phyloP scores from a whole-genome alignment of 2,797 vertebrate species.

The Adelosebastes latens region DNA sequence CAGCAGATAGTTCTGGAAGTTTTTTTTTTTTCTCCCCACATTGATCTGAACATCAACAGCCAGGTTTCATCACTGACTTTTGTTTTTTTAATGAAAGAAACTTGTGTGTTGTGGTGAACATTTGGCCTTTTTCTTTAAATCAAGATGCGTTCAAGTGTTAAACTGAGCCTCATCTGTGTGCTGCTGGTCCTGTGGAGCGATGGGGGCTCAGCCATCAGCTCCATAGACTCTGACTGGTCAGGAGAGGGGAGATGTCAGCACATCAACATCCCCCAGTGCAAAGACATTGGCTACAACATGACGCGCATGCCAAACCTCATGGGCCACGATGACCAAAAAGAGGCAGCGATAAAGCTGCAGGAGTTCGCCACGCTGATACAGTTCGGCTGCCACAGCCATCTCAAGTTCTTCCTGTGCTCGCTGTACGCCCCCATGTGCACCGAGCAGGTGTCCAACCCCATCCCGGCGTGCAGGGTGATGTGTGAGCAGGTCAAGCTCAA shows the following conservation, averaged over 20 bases:
- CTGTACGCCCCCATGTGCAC: slow-evolving; percentile 99
- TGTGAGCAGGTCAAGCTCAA: slow-evolving; percentile 95
- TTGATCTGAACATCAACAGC: neutral
- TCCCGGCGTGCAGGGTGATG: slow-evolving; percentile 96
- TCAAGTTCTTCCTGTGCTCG: slow-evolving; percentile 96
- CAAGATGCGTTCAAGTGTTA: slow-evolving; percentile 69
- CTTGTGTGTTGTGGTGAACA: slow-evolving; percentile 31
- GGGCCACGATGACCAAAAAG: slow-evolving; percentile 94
- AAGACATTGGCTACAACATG: slow-evolving; percentile 98
- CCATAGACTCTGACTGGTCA: slow-evolving; percentile 91
- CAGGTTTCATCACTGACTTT: slow-evolving; percentile 21
- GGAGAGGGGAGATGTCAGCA: slow-evolving; percentile 94
- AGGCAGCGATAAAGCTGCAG: slow-evolving; percentile 95
- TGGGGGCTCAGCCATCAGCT: slow-evolving; percentile 87
- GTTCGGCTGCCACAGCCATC: slow-evolving; percentile 94
- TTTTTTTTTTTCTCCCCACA: slow-evolving; percentile 5
- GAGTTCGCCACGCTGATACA: slow-evolving; percentile 97
- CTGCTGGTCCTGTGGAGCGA: slow-evolving; percentile 68
- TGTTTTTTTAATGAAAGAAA: slow-evolving; percentile 30
- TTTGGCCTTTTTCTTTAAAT: slow-evolving; percentile 22
- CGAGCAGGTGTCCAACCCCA: slow-evolving; percentile 96
- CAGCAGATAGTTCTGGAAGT: slow-evolving; percentile 64
- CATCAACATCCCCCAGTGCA: slow-evolving; percentile 95
- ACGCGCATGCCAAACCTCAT: slow-evolving; percentile 98
- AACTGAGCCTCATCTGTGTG: slow-evolving; percentile 54